Evolutionary conservation across 2,888 invertebrate species (phyloP), one percentile per base, ranked within the genome.

Genomic region (Disparrhopalites patrizii): DNA sequence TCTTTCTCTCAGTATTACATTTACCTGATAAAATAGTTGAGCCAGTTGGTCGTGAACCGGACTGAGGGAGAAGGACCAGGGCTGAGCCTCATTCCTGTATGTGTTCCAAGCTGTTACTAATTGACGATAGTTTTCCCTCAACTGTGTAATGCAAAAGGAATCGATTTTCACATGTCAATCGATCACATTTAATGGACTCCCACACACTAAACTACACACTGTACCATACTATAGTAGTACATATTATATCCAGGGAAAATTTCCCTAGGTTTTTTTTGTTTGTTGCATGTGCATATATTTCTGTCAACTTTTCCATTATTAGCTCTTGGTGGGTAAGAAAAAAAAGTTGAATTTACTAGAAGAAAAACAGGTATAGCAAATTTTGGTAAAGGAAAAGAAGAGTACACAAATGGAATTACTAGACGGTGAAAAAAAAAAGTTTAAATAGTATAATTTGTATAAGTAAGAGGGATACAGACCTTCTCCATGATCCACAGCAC

Each of bases 401-500:
- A 47, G 50, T 56, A 10, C 31, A 20, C 25, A 38, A 62, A 51
- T 36, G 15, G 33, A 23, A 56, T n/a, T n/a, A n/a, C n/a, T n/a
- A n/a, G n/a, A n/a, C n/a, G n/a, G n/a, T n/a, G n/a, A n/a, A n/a
- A n/a, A n/a, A n/a, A n/a, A n/a, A n/a, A n/a, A n/a, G n/a, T n/a
- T n/a, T n/a, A n/a, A n/a, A n/a, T n/a, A n/a, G n/a, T n/a, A n/a
- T n/a, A n/a, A n/a, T n/a, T 56, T 4, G 25, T 28, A n/a, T 23
- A 31, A 36, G 3, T n/a, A 58, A 18, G 27, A 18, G 40, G n/a
- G n/a, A n/a, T n/a, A n/a, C n/a, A n/a, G n/a, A 74, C 75, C 67
- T 71, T 69, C 23, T 72, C 73, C 4, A 68, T 65, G 40, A 70
- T 52, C 70, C 72, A 73, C 7, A 68, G 51, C 28, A 70, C 54